phyloP scores from a whole-genome alignment of 2,113 vertebrate genomes.

The Puntigrus tetrazona region DNA sequence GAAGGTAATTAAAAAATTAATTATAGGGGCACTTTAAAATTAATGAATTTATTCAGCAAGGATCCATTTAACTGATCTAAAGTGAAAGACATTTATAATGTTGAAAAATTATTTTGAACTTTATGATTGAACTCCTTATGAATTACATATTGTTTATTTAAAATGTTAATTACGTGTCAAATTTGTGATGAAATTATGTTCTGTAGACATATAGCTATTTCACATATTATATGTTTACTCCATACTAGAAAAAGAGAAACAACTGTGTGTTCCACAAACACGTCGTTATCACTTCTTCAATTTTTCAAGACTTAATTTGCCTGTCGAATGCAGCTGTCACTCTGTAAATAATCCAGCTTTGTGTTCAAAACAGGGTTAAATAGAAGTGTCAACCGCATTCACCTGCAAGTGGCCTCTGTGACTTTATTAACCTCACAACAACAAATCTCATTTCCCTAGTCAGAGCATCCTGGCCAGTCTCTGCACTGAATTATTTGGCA shows the following conservation, averaged over 20 bases:
- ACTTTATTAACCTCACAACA: neutral
- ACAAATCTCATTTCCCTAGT: neutral
- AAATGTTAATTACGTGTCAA: neutral
- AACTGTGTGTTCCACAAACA: too few relatives aligned
- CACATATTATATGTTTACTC: neutral
- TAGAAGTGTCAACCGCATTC: neutral
- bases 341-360: neutral
- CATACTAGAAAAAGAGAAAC: neutral
- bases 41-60: neutral
- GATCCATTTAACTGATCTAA: neutral
- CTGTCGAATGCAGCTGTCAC: neutral
- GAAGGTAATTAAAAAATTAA: too few relatives aligned
- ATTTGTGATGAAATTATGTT: neutral
- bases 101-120: neutral
- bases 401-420: neutral
- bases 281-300: neutral
- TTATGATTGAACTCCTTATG: too few relatives aligned
- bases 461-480: neutral
- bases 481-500: constrained; percentile 26
- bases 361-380: neutral
- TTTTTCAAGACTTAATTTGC: neutral
- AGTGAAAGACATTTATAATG: neutral
- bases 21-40: too few relatives aligned
- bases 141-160: too few relatives aligned
- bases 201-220: neutral